Evolutionary conservation across 2,888 invertebrate species (phyloP).

Genomic region (Cerastis leucographa): DNA sequence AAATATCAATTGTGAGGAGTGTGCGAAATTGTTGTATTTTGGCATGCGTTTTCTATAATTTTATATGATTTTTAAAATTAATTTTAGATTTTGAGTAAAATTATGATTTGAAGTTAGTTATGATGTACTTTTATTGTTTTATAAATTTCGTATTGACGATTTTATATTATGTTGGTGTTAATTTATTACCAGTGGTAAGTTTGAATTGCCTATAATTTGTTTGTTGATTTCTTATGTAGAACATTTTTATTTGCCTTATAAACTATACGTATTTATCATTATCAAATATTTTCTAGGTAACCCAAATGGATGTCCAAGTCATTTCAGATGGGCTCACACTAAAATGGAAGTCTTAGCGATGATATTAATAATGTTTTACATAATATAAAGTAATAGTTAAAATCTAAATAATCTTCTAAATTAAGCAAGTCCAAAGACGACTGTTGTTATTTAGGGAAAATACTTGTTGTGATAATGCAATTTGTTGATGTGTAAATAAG

Average conservation of each 20-base stretch:
- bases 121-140: conserved; percentile 63
- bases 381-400: conserved; percentile 72
- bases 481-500: conserved; percentile 85
- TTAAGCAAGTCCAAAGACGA: conserved; percentile 84
- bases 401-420: conserved; percentile 71
- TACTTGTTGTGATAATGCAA: conserved; percentile 87
- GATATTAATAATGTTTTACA: conserved; percentile 76
- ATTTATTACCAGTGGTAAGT: conserved; percentile 86
- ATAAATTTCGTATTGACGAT: conserved; percentile 63
- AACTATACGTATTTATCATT: conserved; percentile 80
- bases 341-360: conserved; percentile 83
- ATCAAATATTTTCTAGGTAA: conserved; percentile 89
- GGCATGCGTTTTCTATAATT: conserved; percentile 76
- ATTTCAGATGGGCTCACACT: conserved; percentile 84
- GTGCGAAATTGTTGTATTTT: conserved; percentile 75
- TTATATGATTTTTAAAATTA: conserved; percentile 57
- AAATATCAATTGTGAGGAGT: conserved; percentile 78
- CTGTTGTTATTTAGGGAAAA: conserved; percentile 86
- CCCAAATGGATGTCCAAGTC: conserved; percentile 89
- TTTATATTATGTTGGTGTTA: conserved; percentile 87
- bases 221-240: conserved; percentile 62
- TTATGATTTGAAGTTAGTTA: conserved; percentile 64
- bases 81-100: conserved; percentile 55
- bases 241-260: conserved; percentile 64
- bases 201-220: conserved; percentile 72